Percentiles rank a stretch among this genome's conserved stretches.
These are phyloP conservation scores for Trichonephila inaurata DNA, from an alignment of 1,140 invertebrate genomes.

Conservation along the genomic window DNA sequence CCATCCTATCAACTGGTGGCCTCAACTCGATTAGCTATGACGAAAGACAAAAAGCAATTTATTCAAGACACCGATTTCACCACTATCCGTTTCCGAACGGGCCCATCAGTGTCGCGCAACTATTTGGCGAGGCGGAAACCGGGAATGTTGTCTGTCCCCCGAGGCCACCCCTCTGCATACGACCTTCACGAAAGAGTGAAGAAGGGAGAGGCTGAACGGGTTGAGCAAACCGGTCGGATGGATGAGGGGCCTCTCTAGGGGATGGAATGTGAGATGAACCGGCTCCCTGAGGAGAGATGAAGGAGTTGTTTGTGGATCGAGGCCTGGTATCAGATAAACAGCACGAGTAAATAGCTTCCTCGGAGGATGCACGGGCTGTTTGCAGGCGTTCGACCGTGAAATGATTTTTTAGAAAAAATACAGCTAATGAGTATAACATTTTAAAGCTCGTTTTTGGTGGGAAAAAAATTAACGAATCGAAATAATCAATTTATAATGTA, in stretches of 20 bases:
- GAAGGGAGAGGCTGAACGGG: slow-evolving; percentile 12
- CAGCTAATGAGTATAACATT: no score
- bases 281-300: background rate
- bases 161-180: background rate
- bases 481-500: no score
- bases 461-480: no score
- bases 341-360: background rate
- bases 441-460: no score
- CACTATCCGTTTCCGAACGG: slow-evolving; percentile 1
- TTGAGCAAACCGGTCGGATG: background rate
- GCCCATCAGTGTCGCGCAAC: background rate
- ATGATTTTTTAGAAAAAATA: no score
- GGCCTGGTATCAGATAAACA: background rate
- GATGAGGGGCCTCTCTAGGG: background rate
- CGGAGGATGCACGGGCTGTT: background rate
- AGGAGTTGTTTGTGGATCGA: background rate
- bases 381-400: background rate
- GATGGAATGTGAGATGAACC: background rate
- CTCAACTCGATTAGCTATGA: no score
- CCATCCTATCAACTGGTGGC: no score
- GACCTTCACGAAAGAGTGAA: background rate
- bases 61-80: no score
- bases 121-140: background rate
- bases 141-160: background rate
- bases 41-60: no score